Base-by-base conservation (phyloP, 64 coral and sea anemone species). In the Pocillopora damicornis region DNA sequence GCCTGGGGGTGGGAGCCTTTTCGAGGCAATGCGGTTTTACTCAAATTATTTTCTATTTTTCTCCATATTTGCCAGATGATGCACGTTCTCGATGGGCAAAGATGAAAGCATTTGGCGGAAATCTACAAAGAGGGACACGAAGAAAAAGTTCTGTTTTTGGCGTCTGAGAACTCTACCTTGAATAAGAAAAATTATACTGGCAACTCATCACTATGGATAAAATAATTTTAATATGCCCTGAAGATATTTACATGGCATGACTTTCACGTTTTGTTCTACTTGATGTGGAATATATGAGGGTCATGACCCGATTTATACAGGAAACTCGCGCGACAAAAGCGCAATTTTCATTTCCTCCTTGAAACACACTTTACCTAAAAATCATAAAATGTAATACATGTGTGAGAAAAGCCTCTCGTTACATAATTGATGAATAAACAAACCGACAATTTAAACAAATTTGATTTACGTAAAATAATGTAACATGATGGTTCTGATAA, bases 201-300 rank as follows among this genome's bases (percentile, higher is more conserved):
- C 9, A 23, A 79, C 11, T 60, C 1, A 22, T 79, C 18, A 12
- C 9, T 79, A n/a, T 23, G 20, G 20, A 69, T 18, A n/a, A 69
- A 69, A 59, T 60, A 60, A 6, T 0, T 79, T 79, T 79, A 79
- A 61, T 80, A 82, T 64, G 60, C 79, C 78, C 58, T 80, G 30
- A 80, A 25, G 61, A 25, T 80, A 80, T 80, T 26, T 80, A 80
- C 58, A 80, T 4, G 60, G 78, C 57, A 58, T 58, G 13, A 66
- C 61, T 35, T 5, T 1, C n/a, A 61, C 63, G 36, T 12, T 15
- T 6, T 35, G 42, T 45, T 22, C 17, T n/a, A 17, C 9, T 22
- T 35, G 51, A 58, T 9, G 17, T 5, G 17, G 20, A 9, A 35
- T 15, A 26, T 60, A 5, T 80, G 1, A 1, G 20, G 63, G 63